Conservation (phyloP, 2,888 invertebrate species). For the Eupsilia transversa region DNA sequence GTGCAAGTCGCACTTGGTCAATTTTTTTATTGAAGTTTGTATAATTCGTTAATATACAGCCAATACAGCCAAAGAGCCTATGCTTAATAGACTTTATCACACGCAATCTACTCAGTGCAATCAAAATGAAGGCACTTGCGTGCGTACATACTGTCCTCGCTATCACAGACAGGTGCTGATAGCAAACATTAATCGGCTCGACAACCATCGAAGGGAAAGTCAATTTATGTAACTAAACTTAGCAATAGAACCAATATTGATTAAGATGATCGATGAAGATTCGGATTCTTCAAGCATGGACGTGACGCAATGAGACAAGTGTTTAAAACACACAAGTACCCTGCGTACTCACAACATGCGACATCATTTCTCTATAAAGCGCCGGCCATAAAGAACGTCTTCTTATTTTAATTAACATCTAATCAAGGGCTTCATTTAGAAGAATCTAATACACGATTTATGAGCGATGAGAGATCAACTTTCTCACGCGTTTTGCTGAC, state of each 20-base stretch:
- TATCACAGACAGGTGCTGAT: constrained; percentile 47
- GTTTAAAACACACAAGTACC: constrained; percentile 69
- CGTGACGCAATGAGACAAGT: constrained; percentile 73
- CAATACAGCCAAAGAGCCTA: neutral
- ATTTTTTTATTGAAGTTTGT: constrained; percentile 1
- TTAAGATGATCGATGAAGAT: constrained; percentile 79
- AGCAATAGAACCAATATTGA: constrained; percentile 84
- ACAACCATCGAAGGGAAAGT: constrained; percentile 79
- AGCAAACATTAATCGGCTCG: constrained; percentile 58
- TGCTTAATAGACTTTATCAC: constrained; percentile 35
- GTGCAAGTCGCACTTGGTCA: neutral
- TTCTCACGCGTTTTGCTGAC: constrained; percentile 83
- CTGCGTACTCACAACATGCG: constrained; percentile 71
- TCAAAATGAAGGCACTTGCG: constrained; percentile 44
- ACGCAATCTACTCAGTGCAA: constrained; percentile 34
- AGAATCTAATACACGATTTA: constrained; percentile 82
- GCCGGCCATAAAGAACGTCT: constrained; percentile 79
- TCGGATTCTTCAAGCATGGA: constrained; percentile 76
- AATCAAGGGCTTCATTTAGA: constrained; percentile 86
- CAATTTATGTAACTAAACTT: constrained; percentile 84
- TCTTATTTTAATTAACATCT: constrained; percentile 85
- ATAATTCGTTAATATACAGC: too few relatives aligned
- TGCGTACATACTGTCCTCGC: constrained; percentile 22
- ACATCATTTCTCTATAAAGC: constrained; percentile 71
- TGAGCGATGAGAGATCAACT: constrained; percentile 75